phyloP scores from a whole-genome alignment of 2,113 vertebrate species.

The Neoarius graeffei region DNA sequence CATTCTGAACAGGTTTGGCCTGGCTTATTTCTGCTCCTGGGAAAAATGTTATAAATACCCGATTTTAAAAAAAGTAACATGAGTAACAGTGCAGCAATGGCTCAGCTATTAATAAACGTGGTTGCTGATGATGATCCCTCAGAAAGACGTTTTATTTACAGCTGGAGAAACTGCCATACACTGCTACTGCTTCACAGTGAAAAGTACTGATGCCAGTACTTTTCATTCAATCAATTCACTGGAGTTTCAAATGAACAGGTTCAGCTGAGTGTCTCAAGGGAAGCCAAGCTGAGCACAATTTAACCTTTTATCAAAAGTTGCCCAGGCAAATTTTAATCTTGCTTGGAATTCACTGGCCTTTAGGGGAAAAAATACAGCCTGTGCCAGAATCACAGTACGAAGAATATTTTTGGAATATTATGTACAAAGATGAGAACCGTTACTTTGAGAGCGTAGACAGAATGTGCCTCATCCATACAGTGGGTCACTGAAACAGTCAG shows the following conservation, averaged over 20 bases:
- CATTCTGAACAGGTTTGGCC: slow-evolving; percentile 39
- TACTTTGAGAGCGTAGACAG: slow-evolving; percentile 6
- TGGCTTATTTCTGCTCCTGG: slow-evolving; percentile 37
- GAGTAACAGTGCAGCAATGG: slow-evolving; percentile 55
- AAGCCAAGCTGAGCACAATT: slow-evolving; percentile 57
- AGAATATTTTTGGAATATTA: background rate
- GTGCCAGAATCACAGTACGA: background rate
- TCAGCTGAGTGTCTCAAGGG: slow-evolving; percentile 56
- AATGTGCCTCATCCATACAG: slow-evolving; percentile 14
- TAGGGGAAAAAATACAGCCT: slow-evolving; percentile 32
- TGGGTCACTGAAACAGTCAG: slow-evolving; percentile 11
- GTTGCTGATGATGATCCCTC: slow-evolving; percentile 47
- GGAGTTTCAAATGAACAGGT: slow-evolving; percentile 49
- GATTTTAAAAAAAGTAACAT: slow-evolving; percentile 34
- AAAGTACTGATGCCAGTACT: background rate
- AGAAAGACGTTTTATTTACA: slow-evolving; percentile 33
- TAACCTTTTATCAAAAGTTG: slow-evolving; percentile 72
- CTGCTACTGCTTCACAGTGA: background rate
- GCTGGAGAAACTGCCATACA: slow-evolving; percentile 42
- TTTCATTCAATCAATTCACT: slow-evolving; percentile 39
- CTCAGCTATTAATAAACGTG: slow-evolving; percentile 52
- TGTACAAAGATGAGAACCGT: slow-evolving; percentile 30
- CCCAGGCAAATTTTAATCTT: slow-evolving; percentile 62
- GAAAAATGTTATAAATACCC: slow-evolving; percentile 45
- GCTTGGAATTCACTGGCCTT: slow-evolving; percentile 65